phyloP scores from a whole-genome alignment of 2,888 invertebrate species.

The Herminia tarsipennalis region DNA sequence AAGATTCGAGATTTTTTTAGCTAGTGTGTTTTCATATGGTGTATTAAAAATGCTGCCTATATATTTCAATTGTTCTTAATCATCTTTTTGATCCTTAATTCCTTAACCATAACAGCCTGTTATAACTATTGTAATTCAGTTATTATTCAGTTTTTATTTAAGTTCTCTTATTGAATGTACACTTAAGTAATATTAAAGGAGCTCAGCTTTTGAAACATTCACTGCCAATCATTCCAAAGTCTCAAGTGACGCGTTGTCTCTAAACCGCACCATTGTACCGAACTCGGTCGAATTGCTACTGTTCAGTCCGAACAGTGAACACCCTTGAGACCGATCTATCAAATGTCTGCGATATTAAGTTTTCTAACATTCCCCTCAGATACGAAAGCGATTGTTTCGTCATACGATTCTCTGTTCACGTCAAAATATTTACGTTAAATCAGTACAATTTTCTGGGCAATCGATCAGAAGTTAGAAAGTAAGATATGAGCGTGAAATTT shows the following conservation, averaged over 20 bases:
- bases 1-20: too few species aligned
- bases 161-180: not conserved
- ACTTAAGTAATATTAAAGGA: constrained; percentile 5
- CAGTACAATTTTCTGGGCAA: constrained; percentile 75
- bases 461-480: constrained; percentile 76
- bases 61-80: too few species aligned
- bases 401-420: constrained; percentile 72
- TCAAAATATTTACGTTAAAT: constrained; percentile 82
- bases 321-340: constrained; percentile 80
- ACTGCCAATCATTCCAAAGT: constrained; percentile 33
- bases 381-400: constrained; percentile 79
- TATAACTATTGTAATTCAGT: too few species aligned
- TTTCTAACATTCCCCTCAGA: constrained; percentile 66
- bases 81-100: too few species aligned
- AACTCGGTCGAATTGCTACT: constrained; percentile 58
- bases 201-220: constrained; percentile 12
- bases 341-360: constrained; percentile 74
- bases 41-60: too few species aligned
- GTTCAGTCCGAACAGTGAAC: constrained; percentile 48
- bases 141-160: too few species aligned
- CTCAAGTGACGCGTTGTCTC: constrained; percentile 56
- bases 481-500: constrained; percentile 73
- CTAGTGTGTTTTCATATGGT: too few species aligned
- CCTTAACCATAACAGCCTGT: too few species aligned
- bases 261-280: constrained; percentile 51